These are phyloP conservation scores for Drosophila ficusphila DNA, from an alignment of 1,140 invertebrate genomes.

Conservation along the genomic window DNA sequence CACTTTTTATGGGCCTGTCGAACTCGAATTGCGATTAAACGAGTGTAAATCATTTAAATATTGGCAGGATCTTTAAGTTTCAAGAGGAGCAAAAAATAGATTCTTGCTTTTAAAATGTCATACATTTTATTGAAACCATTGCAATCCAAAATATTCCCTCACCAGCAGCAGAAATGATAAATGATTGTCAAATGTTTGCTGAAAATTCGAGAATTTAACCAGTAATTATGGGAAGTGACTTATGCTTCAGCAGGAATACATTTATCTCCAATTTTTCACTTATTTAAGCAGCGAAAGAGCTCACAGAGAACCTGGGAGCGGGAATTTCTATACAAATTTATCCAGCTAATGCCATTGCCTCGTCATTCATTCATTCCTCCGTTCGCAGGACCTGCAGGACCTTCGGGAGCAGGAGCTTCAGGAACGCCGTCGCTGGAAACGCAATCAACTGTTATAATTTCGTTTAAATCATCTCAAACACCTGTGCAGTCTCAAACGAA, in stretches of 20 bases:
- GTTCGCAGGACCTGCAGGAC: constrained; percentile 34
- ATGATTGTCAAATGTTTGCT: constrained; percentile 28
- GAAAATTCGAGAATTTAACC: constrained; percentile 32
- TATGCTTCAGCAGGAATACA: constrained; percentile 30
- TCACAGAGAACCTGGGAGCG: too few relatives aligned
- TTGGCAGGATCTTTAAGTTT: background rate
- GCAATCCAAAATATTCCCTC: background rate
- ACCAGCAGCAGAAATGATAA: constrained; percentile 17
- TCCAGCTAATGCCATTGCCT: constrained; percentile 47
- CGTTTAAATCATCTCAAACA: constrained; percentile 84
- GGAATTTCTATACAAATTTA: constrained; percentile 56
- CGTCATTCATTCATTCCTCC: constrained; percentile 58
- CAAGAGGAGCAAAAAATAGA: too few relatives aligned
- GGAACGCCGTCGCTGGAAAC: constrained; percentile 66
- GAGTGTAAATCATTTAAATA: constrained; percentile 25
- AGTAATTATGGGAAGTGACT: constrained; percentile 50
- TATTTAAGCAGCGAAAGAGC: constrained; percentile 20
- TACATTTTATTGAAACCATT: background rate
- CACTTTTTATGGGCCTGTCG: constrained; percentile 10
- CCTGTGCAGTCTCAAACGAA: constrained; percentile 78
- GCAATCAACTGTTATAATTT: constrained; percentile 84
- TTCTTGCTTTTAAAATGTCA: background rate
- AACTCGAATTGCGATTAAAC: constrained; percentile 35
- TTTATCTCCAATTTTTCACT: constrained; percentile 40
- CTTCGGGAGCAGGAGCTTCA: constrained; percentile 13